Evolutionary conservation across 2,888 invertebrate species (phyloP).

Genomic region (Petrolisthes cinctipes): DNA sequence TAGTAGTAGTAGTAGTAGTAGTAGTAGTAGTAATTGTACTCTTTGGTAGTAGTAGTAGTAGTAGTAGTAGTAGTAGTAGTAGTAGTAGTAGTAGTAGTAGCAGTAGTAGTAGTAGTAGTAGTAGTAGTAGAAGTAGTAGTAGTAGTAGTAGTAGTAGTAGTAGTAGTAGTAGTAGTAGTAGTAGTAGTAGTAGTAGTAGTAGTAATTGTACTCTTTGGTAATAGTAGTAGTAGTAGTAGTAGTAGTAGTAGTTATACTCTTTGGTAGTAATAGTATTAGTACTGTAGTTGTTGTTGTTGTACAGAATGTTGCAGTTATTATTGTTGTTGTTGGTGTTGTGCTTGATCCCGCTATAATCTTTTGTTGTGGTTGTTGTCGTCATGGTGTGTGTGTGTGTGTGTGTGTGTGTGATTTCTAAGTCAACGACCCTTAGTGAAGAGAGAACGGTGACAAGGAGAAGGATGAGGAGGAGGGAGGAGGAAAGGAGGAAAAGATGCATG

Average conservation of each 20-base stretch:
- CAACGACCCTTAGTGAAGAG: background rate
- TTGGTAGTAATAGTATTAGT: background rate
- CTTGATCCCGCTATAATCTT: background rate
- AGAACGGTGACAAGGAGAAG: background rate
- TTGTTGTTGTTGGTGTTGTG: background rate
- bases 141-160: background rate
- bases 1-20: background rate
- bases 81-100: background rate
- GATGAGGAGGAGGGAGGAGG: background rate
- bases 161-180: background rate
- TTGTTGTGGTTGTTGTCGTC: background rate
- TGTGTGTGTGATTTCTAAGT: constrained; percentile 21
- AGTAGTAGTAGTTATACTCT: background rate
- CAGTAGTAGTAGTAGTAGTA: background rate
- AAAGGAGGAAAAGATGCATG: background rate
- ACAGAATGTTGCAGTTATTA: background rate
- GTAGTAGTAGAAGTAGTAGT: background rate
- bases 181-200: background rate
- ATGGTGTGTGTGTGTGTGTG: constrained; percentile 24
- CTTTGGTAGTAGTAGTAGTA: background rate
- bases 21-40: background rate
- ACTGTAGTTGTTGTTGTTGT: background rate
- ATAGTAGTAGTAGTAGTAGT: background rate
- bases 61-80: background rate
- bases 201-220: too few relatives aligned